Evolutionary conservation across 2,113 vertebrate species (phyloP).

Genomic region (Entelurus aequoreus): DNA sequence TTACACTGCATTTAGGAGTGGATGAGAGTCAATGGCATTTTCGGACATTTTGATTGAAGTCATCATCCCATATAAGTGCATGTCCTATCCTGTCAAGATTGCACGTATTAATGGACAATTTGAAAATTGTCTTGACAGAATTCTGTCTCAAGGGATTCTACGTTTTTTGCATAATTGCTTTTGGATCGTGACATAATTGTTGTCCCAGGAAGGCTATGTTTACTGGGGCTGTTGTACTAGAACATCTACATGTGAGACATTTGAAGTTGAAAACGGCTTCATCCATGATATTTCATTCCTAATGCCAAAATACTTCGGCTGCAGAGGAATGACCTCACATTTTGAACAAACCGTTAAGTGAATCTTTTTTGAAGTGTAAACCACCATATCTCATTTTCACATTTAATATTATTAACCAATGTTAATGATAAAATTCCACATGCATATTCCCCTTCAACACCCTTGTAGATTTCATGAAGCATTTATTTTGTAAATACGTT

Average conservation of each 20-base stretch:
- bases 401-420: no score
- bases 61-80: conserved; percentile 53
- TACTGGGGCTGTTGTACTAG: conserved; percentile 22
- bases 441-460: conserved; percentile 33
- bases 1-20: conserved; percentile 33
- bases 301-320: conserved; percentile 64
- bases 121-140: conserved; percentile 31
- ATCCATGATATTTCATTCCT: conserved; percentile 32
- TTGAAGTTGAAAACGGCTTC: conserved; percentile 34
- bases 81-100: conserved; percentile 36
- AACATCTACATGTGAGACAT: conserved; percentile 42
- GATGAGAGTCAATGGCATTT: conserved; percentile 56
- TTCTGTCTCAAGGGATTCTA: conserved; percentile 30
- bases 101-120: conserved; percentile 27
- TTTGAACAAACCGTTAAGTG: conserved; percentile 20
- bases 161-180: conserved; percentile 39
- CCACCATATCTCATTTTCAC: no score
- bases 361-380: conserved; percentile 13
- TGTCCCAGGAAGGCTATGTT: conserved; percentile 29
- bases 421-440: conserved; percentile 4
- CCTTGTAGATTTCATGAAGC: conserved; percentile 40
- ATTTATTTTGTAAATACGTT: conserved; percentile 33
- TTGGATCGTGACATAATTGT: conserved; percentile 30
- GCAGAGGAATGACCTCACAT: conserved; percentile 38
- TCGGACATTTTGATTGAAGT: conserved; percentile 34